Evolutionary conservation across 2,797 vertebrate genomes (phyloP), one percentile per base, ranked within the genome.

Genomic region (Austrolebias charrua): DNA sequence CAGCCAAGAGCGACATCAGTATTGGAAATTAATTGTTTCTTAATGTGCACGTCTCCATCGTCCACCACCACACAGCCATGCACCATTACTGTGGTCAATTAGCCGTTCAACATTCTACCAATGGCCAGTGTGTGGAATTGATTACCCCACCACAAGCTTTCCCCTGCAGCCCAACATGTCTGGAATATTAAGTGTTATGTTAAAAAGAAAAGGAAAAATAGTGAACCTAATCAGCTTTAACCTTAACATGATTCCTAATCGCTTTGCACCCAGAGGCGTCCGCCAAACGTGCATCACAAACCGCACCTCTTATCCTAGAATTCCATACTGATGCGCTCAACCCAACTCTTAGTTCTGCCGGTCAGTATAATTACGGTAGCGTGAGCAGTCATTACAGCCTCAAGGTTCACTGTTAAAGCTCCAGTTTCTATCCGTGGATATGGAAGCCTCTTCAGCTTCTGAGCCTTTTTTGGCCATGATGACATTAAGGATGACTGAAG

Each of bases 21-120:
- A 91, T 91, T 91, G 91, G 76, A 89, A 92, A 91, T 92, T 92
- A 91, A 93, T 92, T 89, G 91, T 88, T 90, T 91, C 89, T 90
- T 93, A 93, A 93, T 92, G 89, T 82, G 84, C 81, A 86, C 56
- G 72, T 90, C 87, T 84, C 79, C 81, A 81, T 80, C 63, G 79
- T 88, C 80, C 86, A 86, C 76, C 73, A 77, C 65, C 78, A 71
- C 85, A 79, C 76, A 89, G 83, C 80, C 76, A 91, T 86, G 91
- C 89, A 83, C 86, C 88, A 91, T 92, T 92, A 93, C 86, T 88
- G 88, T 85, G 89, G 82, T 90, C 88, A 92, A 92, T 93, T 93
- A 93, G 84, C 86, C 88, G 84, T 90, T 89, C 83, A 81, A 68
- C 83, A 81, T 85, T 73, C 86, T 79, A 88, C 85, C 73, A 49